Evolutionary conservation across 2,888 invertebrate genomes (phyloP).

Genomic region (Pterostichus madidus): DNA sequence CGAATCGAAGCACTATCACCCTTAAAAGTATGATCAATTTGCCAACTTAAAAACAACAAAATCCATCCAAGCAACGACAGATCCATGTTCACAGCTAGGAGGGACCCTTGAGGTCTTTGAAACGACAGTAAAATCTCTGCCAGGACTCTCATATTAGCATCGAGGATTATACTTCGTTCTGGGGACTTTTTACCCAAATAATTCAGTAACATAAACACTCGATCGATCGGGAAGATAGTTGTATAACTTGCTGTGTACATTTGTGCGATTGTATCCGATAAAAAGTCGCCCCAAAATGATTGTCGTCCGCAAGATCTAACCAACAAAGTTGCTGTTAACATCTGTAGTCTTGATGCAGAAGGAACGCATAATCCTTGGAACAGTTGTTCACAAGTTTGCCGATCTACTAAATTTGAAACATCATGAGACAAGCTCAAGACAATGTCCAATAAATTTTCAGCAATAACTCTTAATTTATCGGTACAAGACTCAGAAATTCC

Average conservation of each 20-base stretch:
- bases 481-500: constrained; percentile 82
- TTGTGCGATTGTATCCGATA: constrained; percentile 89
- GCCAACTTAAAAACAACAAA: constrained; percentile 86
- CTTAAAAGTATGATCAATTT: constrained; percentile 79
- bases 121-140: constrained; percentile 81
- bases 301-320: constrained; percentile 86
- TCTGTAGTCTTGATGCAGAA: constrained; percentile 88
- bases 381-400: constrained; percentile 81
- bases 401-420: constrained; percentile 73
- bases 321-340: constrained; percentile 87
- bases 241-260: constrained; percentile 90
- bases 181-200: constrained; percentile 91
- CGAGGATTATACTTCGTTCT: constrained; percentile 83
- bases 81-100: constrained; percentile 81
- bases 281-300: constrained; percentile 93
- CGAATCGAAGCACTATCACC: constrained; percentile 73
- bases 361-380: constrained; percentile 88
- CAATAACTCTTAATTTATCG: constrained; percentile 90
- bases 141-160: constrained; percentile 82
- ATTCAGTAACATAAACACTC: constrained; percentile 91
- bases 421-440: constrained; percentile 80
- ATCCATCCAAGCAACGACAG: constrained; percentile 87
- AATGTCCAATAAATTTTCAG: constrained; percentile 90
- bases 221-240: constrained; percentile 90
- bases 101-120: constrained; percentile 74